Conservation (phyloP, 1,140 invertebrate species). For the Drosophila sturtevanti region DNA sequence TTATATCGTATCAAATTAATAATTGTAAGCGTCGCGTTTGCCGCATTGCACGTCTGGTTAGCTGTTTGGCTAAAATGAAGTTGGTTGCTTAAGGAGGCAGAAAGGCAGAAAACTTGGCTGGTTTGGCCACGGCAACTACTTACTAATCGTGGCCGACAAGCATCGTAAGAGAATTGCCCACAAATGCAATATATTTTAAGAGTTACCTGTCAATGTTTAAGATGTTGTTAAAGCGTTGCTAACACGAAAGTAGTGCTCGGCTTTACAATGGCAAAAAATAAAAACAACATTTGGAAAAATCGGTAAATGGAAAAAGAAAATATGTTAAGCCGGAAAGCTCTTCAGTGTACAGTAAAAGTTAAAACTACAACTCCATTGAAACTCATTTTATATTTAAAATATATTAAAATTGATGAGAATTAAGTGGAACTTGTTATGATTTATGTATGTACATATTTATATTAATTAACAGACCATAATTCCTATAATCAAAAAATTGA, state of each 20-base stretch:
- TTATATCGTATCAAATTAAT: slow-evolving; percentile 82
- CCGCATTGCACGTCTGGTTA: slow-evolving; percentile 61
- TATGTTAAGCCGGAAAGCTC: not conserved
- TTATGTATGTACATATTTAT: no score
- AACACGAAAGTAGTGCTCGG: slow-evolving; percentile 46
- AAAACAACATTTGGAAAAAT: not conserved
- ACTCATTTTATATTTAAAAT: no score
- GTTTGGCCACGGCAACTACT: slow-evolving; percentile 1
- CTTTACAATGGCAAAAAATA: slow-evolving; percentile 45
- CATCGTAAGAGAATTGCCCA: slow-evolving; percentile 49
- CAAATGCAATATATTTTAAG: slow-evolving; percentile 56
- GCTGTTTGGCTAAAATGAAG: slow-evolving; percentile 61
- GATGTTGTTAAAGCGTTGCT: slow-evolving; percentile 58
- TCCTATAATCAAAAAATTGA: not conserved
- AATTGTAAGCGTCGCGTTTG: slow-evolving; percentile 70
- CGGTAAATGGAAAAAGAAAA: not conserved
- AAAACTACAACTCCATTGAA: no score
- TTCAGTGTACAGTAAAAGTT: no score
- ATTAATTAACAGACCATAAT: no score
- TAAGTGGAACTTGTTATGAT: no score
- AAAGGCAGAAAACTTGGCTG: slow-evolving; percentile 41
- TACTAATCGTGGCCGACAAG: slow-evolving; percentile 69
- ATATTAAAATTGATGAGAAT: no score
- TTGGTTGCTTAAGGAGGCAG: slow-evolving; percentile 58
- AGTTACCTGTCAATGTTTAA: slow-evolving; percentile 55